Evolutionary conservation across 30 jellyfish, hydroid and myxozoan genomes (phyloP).

Genomic region (Aurelia coerulea): DNA sequence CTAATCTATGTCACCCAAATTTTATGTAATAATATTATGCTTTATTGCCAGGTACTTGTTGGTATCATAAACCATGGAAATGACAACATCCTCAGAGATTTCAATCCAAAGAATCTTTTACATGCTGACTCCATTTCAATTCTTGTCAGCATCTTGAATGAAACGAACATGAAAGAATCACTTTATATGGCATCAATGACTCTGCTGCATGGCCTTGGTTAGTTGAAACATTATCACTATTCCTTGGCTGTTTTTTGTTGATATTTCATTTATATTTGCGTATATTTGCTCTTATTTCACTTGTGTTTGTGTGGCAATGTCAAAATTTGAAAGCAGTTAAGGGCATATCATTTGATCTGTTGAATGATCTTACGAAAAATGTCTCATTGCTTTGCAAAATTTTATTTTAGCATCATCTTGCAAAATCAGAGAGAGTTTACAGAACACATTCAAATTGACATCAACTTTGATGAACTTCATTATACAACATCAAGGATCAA

Average conservation of each 20-base stretch:
- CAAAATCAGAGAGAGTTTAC: conserved; percentile 75
- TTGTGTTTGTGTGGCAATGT: too few species aligned
- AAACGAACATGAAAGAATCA: conserved; percentile 23
- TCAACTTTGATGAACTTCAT: conserved; percentile 66
- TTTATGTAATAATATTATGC: neutral
- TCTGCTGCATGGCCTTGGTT: conserved; percentile 39
- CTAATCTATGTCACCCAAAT: too few species aligned
- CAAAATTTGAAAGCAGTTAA: too few species aligned
- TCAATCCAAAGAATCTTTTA: conserved; percentile 32
- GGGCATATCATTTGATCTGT: too few species aligned
- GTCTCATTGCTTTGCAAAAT: too few species aligned
- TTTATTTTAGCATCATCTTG: conserved; percentile 28
- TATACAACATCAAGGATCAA: conserved; percentile 36
- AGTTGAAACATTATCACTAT: neutral
- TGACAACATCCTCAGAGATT: neutral
- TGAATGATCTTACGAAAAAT: too few species aligned
- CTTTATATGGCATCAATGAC: conserved; percentile 25
- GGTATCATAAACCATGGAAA: conserved; percentile 47
- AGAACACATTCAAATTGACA: conserved; percentile 75
- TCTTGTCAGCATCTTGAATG: conserved; percentile 55
- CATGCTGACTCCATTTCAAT: conserved; percentile 57
- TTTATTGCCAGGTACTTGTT: conserved; percentile 33
- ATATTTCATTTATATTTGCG: too few species aligned
- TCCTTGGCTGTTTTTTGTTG: neutral
- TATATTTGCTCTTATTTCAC: too few species aligned